These are phyloP conservation scores for Rosalia funebris DNA, from an alignment of 2,888 invertebrate genomes.

Conservation along the genomic window DNA sequence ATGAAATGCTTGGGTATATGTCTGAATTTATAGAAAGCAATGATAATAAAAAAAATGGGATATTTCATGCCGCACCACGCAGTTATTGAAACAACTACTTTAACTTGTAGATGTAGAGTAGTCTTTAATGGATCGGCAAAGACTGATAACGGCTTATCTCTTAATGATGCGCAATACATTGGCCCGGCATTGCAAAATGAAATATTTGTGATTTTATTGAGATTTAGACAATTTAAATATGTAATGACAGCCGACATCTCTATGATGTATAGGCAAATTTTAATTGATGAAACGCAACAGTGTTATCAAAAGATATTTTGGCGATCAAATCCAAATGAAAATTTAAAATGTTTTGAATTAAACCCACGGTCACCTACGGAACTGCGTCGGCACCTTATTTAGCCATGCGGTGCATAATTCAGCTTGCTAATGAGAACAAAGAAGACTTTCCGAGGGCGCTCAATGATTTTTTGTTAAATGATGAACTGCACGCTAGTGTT, in stretches of 20 bases:
- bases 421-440: slow-evolving; percentile 16
- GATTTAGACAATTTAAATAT: too few species aligned
- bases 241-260: slow-evolving; percentile 32
- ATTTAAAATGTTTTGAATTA: slow-evolving; percentile 25
- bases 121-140: slow-evolving; percentile 30
- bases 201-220: too few species aligned
- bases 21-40: slow-evolving; percentile 10
- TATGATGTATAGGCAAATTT: slow-evolving; percentile 35
- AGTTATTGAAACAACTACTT: slow-evolving; percentile 26
- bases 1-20: slow-evolving; percentile 24
- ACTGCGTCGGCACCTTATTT: slow-evolving; percentile 32
- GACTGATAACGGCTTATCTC: slow-evolving; percentile 27
- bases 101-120: slow-evolving; percentile 27
- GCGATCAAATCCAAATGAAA: slow-evolving; percentile 2
- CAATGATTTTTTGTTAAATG: not conserved
- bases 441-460: slow-evolving; percentile 1
- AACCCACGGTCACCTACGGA: slow-evolving; percentile 33
- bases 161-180: slow-evolving; percentile 32
- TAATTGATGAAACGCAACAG: slow-evolving; percentile 6
- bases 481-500: not conserved
- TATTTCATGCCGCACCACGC: slow-evolving; percentile 26
- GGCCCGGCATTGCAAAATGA: too few species aligned
- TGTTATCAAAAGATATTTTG: slow-evolving; percentile 28
- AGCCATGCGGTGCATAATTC: slow-evolving; percentile 28
- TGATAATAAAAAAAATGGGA: not conserved